These are phyloP conservation scores for Alcedo atthis DNA, from an alignment of 2,797 vertebrate species.

Conservation along the genomic window DNA sequence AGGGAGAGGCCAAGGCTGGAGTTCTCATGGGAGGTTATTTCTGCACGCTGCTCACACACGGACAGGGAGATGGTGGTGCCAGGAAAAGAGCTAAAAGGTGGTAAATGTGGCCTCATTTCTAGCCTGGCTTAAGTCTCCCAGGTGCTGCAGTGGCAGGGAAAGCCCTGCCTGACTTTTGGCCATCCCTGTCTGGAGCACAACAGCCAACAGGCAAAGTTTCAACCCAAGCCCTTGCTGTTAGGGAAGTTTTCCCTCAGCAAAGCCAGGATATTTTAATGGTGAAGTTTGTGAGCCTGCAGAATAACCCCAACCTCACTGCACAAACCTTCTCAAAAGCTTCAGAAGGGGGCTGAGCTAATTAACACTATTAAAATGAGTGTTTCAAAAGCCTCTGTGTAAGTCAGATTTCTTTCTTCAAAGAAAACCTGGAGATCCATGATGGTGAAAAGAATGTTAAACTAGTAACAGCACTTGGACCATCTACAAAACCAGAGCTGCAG, in stretches of 20 bases:
- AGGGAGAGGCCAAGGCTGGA: background rate
- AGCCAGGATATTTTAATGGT: background rate
- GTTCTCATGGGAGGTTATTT: background rate
- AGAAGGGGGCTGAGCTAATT: background rate
- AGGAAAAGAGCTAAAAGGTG: background rate
- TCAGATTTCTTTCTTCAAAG: background rate
- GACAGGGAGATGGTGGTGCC: too few relatives aligned
- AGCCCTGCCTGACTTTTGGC: background rate
- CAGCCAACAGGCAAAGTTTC: background rate
- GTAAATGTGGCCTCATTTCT: background rate
- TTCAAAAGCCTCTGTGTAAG: background rate
- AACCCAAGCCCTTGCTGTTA: background rate
- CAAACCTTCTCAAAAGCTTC: background rate
- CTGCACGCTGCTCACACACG: rapidly evolving
- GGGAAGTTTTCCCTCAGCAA: background rate
- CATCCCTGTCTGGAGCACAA: background rate
- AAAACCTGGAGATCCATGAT: background rate
- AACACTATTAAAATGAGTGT: background rate
- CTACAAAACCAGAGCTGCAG: background rate
- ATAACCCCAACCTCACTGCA: background rate
- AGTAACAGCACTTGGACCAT: background rate
- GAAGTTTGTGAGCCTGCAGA: background rate
- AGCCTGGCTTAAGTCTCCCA: background rate
- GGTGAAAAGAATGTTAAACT: background rate
- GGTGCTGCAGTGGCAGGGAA: background rate